Evolutionary conservation across 2,113 vertebrate species (phyloP), one percentile per base, ranked within the genome.

Genomic region (Gymnogyps californianus): DNA sequence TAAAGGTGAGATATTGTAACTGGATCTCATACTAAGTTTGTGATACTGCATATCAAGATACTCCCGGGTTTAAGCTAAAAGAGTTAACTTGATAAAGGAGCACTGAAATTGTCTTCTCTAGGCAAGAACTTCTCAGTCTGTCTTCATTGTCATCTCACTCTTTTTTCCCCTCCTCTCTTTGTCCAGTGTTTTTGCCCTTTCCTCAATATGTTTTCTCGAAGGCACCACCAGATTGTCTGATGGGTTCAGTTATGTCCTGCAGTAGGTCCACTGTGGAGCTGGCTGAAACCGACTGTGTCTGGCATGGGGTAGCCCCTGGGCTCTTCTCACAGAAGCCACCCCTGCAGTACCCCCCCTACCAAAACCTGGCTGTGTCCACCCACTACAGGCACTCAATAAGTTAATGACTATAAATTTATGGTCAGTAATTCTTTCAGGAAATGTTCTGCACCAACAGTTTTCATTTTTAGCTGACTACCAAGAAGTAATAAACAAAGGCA

Each of bases 81-180:
- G 21, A 49, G 24, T 22, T 32, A 25, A 29, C 16, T 71, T 58
- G 16, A 44, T 13, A 62, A 18, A 66, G 9, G 13, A 76, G 6
- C 5, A 49, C 9, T 54, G 34, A 83, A 71, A 71, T 31, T 54
- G 6, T 44, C 10, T 34, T 69, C 25, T 77, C 25, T 72, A 77
- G 24, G 26, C 34, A 79, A 80, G 25, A 71, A 51, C 1, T 38
- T 66, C 9, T 61, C 12, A 25, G 17, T 32, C 13, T 44, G 5
- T 83, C 72, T 92, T 67, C 26, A 32, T 26, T 58, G 11, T 18
- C 4, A 3, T 51, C 16, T 65, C 46, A 42, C 9, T 34, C 4
- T 12, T 44, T 38, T 28, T 7, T 0, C 2, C 16, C 1, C 9
- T 49, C 8, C 5, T 64, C 6, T 25, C 6, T 62, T 26, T 19